A percentile compares a stretch with the other conserved stretches of the same genome.
phyloP scores from a whole-genome alignment of 2,797 vertebrate genomes.

The Anabacerthia variegaticeps region DNA sequence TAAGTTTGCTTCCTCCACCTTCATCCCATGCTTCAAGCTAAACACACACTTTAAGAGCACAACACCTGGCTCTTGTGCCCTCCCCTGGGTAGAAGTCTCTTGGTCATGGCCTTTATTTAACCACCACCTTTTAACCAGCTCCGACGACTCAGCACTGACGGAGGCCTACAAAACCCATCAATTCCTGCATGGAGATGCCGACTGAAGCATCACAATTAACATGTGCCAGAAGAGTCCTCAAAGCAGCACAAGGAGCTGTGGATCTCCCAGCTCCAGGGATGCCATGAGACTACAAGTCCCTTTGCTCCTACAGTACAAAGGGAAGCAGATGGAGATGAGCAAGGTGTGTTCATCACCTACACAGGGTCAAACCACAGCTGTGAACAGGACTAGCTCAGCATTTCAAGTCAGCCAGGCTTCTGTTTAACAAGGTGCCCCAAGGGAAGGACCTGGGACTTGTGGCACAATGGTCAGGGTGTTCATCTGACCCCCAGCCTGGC shows the following conservation, averaged over 20 bases:
- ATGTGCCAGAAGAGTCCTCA: neutral
- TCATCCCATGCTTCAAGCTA: neutral
- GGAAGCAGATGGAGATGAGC: neutral
- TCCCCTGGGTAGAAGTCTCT: neutral
- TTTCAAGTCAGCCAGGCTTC: neutral
- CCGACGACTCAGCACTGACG: fast-evolving
- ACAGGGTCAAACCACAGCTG: neutral
- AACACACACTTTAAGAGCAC: neutral
- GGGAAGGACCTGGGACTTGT: neutral
- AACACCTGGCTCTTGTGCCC: neutral
- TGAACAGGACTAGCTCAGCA: neutral
- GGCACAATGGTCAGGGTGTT: fast-evolving
- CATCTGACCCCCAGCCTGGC: neutral
- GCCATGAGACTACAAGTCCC: neutral
- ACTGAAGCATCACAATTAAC: neutral
- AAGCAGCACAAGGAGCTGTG: neutral
- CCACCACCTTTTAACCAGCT: neutral
- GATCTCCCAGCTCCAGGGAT: neutral
- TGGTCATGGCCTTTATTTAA: neutral
- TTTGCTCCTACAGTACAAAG: neutral
- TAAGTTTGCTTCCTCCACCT: neutral
- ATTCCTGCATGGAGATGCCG: fast-evolving
- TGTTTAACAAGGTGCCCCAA: fast-evolving
- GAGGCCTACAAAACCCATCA: neutral
- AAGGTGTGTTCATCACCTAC: neutral